Base-by-base conservation (phyloP, 1,140 invertebrate genomes). In the Oscheius sp. region DNA sequence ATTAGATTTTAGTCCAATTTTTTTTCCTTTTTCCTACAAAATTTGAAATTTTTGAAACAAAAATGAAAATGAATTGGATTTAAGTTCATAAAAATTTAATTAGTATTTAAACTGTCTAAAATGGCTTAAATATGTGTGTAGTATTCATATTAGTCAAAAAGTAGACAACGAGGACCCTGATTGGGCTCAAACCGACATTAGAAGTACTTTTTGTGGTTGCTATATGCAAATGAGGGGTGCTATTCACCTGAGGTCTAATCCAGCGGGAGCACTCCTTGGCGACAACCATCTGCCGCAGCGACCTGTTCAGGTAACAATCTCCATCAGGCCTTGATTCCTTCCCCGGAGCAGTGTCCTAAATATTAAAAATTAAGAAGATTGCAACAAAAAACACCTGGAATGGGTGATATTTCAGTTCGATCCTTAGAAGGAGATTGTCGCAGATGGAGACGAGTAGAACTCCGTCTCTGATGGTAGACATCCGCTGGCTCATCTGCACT, bases 371-470 rank as follows among this genome's bases (percentile, higher is more conserved):
- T 23, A 15, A 59, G 13, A 59, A 0, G 15, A 20, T 0, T 59
- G 29, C 13, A 59, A 15, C 13, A 15, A 59, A 59, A 23, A 23
- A 29, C 3, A 68, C 66, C 46, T 58, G 28, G 45, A 74, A 74
- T 38, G 64, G 72, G 34, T 46, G 61, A 26, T 34, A 62, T 61
- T 74, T 73, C 18, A 74, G 64, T 34, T 74, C 72, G 45, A 74
- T 23, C 2, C 59, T 26, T 3, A 74, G 34, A 2, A 74, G 38
- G 3, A 36, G 65, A 29, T 68, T 65, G 31, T 74, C 72, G 58
- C 42, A 61, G 1, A 74, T 23, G 1, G 13, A 29, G 10, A 46
- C 46, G 10, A 74, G 1, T 0, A 74, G 15, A 1, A 68, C 66
- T 13, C 49, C 59, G 23, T 63, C 72, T 28, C 46, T 31, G n/a